phyloP scores from a whole-genome alignment of 2,888 invertebrate species.

The Acanthococcus lagerstroemiae region DNA sequence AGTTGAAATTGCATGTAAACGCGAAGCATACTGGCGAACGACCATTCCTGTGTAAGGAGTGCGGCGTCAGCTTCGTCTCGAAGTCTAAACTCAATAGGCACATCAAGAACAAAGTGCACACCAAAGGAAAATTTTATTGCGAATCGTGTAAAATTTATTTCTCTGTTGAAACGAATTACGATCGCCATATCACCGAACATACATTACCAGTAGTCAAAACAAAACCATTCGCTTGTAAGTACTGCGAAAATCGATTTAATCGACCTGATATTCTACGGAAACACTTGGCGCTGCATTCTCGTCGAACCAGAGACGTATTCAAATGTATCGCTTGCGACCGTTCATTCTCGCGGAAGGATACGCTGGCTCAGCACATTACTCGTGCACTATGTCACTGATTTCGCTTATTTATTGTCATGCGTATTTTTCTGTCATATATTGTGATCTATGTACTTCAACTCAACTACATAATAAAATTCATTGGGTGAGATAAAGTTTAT shows the following conservation, averaged over 20 bases:
- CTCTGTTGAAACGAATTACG: background rate
- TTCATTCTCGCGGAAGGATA: background rate
- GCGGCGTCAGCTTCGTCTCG: conserved; percentile 38
- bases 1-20: background rate
- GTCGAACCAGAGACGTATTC: background rate
- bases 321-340: background rate
- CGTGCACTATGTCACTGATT: no score
- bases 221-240: background rate
- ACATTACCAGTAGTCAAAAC: background rate
- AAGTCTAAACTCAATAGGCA: background rate
- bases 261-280: background rate
- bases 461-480: no score
- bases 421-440: no score
- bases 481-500: no score
- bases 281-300: background rate
- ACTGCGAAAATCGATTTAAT: background rate
- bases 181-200: background rate
- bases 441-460: no score
- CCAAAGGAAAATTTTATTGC: background rate
- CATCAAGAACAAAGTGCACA: background rate
- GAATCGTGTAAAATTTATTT: background rate
- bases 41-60: conserved; percentile 42
- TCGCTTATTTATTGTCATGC: no score
- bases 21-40: conserved; percentile 38
- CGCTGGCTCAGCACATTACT: background rate